Evolutionary conservation across 2,888 invertebrate species (phyloP).

Genomic region (Lampropteryx suffumata): DNA sequence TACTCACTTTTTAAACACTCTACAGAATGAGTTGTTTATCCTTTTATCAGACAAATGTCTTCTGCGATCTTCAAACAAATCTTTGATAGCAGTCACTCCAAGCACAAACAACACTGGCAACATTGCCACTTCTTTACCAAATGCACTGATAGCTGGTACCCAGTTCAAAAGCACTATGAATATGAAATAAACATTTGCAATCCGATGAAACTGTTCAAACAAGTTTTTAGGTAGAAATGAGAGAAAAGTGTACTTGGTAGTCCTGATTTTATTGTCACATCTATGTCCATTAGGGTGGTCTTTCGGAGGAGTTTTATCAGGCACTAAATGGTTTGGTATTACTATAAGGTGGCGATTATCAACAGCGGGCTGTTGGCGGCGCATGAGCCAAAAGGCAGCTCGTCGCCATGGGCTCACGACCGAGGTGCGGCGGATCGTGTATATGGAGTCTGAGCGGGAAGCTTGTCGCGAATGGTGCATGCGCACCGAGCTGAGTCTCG

Average conservation of each 20-base stretch:
- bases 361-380: slow-evolving; percentile 84
- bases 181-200: slow-evolving; percentile 98
- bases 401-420: slow-evolving; percentile 89
- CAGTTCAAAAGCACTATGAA: slow-evolving; percentile 98
- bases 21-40: slow-evolving; percentile 95
- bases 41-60: slow-evolving; percentile 95
- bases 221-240: slow-evolving; percentile 98
- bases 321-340: slow-evolving; percentile 93
- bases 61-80: slow-evolving; percentile 96
- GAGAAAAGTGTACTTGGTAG: slow-evolving; percentile 96
- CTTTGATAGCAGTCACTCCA: slow-evolving; percentile 96
- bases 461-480: slow-evolving; percentile 92
- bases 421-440: slow-evolving; percentile 90
- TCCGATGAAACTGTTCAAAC: slow-evolving; percentile 98
- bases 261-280: slow-evolving; percentile 93
- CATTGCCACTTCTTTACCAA: slow-evolving; percentile 98
- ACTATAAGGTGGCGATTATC: slow-evolving; percentile 88
- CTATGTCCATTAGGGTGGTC: slow-evolving; percentile 93
- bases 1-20: slow-evolving; percentile 94
- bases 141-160: slow-evolving; percentile 96
- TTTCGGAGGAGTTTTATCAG: slow-evolving; percentile 89
- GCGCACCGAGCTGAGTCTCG: slow-evolving; percentile 74
- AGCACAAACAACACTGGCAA: slow-evolving; percentile 97
- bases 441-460: slow-evolving; percentile 94
- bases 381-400: slow-evolving; percentile 83